Evolutionary conservation across 2,113 vertebrate species (phyloP).

Genomic region (Coregonus clupeaformis): DNA sequence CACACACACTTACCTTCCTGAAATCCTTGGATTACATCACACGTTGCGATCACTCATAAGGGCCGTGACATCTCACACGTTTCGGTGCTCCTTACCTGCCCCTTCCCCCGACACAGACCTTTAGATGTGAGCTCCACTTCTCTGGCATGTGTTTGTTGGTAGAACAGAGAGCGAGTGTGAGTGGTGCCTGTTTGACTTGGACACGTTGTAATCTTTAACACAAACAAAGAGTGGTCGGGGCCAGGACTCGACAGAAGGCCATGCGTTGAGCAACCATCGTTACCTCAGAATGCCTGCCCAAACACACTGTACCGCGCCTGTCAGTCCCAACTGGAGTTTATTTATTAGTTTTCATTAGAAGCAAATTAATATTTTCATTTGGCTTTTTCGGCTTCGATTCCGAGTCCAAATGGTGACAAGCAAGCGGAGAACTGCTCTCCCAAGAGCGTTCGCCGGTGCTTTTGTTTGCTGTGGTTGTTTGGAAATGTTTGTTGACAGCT

Average conservation of each 20-base stretch:
- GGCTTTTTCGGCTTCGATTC: conserved; percentile 16
- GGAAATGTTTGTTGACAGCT: conserved; percentile 64
- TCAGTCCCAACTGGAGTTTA: neutral
- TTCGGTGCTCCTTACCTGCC: conserved; percentile 43
- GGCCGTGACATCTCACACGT: conserved; percentile 18
- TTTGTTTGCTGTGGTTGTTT: conserved; percentile 52
- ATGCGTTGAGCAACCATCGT: neutral
- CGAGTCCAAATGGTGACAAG: conserved; percentile 55
- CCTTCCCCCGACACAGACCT: conserved; percentile 6
- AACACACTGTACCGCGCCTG: neutral
- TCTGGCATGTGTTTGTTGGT: conserved; percentile 51
- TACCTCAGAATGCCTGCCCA: neutral
- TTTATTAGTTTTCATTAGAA: conserved; percentile 32
- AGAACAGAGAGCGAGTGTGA: conserved; percentile 21
- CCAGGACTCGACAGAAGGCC: neutral
- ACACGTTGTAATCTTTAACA: neutral
- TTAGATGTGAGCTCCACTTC: conserved; percentile 20
- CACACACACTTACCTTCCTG: conserved; percentile 18
- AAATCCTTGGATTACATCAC: conserved; percentile 50
- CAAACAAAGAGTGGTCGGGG: neutral
- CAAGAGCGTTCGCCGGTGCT: conserved; percentile 12
- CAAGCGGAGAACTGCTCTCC: conserved; percentile 42
- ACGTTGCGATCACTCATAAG: conserved; percentile 43
- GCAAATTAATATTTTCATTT: conserved; percentile 27
- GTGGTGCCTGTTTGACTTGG: too few species aligned